Base-by-base conservation (phyloP, 1,140 invertebrate species). In the Bombus waltoni region DNA sequence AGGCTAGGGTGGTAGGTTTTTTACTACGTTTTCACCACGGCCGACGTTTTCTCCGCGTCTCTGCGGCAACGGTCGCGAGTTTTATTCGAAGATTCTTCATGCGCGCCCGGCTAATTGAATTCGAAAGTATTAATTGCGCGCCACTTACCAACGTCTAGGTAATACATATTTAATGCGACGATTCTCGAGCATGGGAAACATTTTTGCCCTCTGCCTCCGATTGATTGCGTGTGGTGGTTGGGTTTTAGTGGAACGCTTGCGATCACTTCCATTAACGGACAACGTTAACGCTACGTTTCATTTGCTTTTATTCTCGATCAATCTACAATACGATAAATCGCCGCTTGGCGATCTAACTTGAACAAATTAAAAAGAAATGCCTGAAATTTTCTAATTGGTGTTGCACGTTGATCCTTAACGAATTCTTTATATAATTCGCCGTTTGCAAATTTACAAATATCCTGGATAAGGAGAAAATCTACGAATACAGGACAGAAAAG, bases 11-110 rank as follows among this genome's bases (percentile, higher is more conserved):
- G 68, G 18, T 40, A 42, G 32, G 5, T 18, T 8, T 66, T 66
- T 66, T 32, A 32, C 32, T 32, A 4, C 76, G n/a, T 83, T 74
- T 87, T 83, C 78, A 72, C 59, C 65, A 59, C 85, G 11, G n/a
- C 8, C 47, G 32, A 57, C 44, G n/a, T 74, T 35, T 53, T 53
- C 73, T 53, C 28, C 8, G 10, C 38, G 28, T n/a, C 25, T 25
- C 28, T 3, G 9, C 38, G 22, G 57, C 40, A 73, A 40, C 9
- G 18, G 44, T 25, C 28, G 32, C 28, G n/a, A 32, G 32, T 75
- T 35, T 75, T 53, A 53, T 22, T 75, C 42, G 15, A 47, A 74
- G 73, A 53, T 44, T 75, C 42, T 35, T 35, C 18, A 57, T 53
- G 44, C 32, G 9, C 66, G 66, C 18, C 18, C 5, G 28, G 40